Conservation (phyloP, 2,888 invertebrate species). For the Proisotoma minuta region DNA sequence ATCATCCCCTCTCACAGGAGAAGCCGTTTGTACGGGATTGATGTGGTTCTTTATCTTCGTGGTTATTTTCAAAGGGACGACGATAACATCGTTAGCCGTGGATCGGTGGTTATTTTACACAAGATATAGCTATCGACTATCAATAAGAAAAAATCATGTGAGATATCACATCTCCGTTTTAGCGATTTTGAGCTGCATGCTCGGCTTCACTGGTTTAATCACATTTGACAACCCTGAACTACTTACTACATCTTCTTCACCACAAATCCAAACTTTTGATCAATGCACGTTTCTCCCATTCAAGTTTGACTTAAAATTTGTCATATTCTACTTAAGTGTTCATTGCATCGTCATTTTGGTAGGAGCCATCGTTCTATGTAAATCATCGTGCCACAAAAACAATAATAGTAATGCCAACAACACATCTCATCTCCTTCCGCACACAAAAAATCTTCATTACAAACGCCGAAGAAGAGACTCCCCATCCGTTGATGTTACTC, state of each 20-base stretch:
- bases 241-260: conserved; percentile 23
- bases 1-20: conserved; percentile 32
- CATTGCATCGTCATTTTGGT: conserved; percentile 36
- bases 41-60: conserved; percentile 41
- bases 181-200: conserved; percentile 33
- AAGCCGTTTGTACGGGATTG: conserved; percentile 39
- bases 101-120: conserved; percentile 37
- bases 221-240: conserved; percentile 38
- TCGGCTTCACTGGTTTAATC: conserved; percentile 40
- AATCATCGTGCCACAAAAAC: conserved; percentile 23
- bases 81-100: conserved; percentile 36
- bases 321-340: conserved; percentile 38
- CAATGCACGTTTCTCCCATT: conserved; percentile 41
- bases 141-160: conserved; percentile 35
- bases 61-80: conserved; percentile 39
- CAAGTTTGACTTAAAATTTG: conserved; percentile 41
- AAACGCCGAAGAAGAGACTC: conserved; percentile 16
- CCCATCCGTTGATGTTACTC: conserved; percentile 35
- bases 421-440: background rate
- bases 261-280: conserved; percentile 36
- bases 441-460: conserved; percentile 4
- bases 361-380: conserved; percentile 34
- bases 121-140: conserved; percentile 37
- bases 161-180: conserved; percentile 36
- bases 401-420: conserved; percentile 7